Base-by-base conservation (phyloP, 2,113 vertebrate species). In the Tringa solitaria region DNA sequence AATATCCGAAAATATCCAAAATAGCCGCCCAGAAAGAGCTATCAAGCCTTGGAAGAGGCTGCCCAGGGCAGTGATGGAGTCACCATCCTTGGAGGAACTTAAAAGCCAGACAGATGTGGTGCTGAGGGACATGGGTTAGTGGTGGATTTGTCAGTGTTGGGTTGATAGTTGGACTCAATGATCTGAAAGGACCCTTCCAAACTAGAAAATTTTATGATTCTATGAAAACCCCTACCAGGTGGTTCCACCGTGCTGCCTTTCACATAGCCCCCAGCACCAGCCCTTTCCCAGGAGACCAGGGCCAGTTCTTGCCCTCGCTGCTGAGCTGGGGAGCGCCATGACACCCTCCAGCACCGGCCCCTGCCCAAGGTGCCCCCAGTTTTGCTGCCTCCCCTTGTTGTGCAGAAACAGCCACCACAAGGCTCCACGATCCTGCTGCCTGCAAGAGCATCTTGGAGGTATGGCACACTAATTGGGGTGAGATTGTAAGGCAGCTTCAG, bases 191-290 rank as follows among this genome's bases (percentile, higher is more conserved):
- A 39, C 26, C 8, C 27, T 41, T 64, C 37, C 12, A 9, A 64
- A 39, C 37, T 41, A 51, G 26, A 51, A 51, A 24, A 27, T 27
- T 51, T 26, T 27, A 27, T 51, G 26, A 51, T 28, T 63, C 61
- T 41, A 30, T 41, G 60, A 41, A 45, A 60, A 11, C 3, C 28
- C 24, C 23, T 10, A 20, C n/a, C 37, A 60, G 18, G 3, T 17
- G 6, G n/a, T 73, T 53, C 30, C 30, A 54, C 17, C 7, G 0
- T 8, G 45, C 46, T 54, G 45, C 48, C 41, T 32, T 43, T 56
- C 68, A 8, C 1, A 4, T 61, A n/a, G 14, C 8, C 15, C 10
- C 21, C 0, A 0, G 43, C 56, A 70, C 27, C 33, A 30, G 63
- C 50, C 1, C 3, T 10, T 43, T 64, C 33, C 28, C 50, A 33